Evolutionary conservation across 1,140 invertebrate genomes (phyloP).

Genomic region (Chlorops oryzae): DNA sequence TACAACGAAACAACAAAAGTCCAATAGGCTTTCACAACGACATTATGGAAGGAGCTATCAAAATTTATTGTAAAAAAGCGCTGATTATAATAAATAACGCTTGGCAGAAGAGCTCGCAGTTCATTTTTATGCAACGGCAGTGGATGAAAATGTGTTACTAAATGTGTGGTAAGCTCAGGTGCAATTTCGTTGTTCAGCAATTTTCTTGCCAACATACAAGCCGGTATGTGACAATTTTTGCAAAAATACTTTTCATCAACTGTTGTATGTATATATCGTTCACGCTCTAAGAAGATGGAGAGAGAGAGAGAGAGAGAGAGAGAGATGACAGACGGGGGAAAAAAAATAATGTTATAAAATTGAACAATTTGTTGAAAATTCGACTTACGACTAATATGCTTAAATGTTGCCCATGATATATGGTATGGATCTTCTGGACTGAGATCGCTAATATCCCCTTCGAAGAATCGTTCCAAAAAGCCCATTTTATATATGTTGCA

Average conservation of each 20-base stretch:
- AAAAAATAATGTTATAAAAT: background rate
- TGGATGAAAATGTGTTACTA: slow-evolving; percentile 41
- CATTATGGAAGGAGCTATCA: slow-evolving; percentile 37
- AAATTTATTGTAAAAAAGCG: slow-evolving; percentile 38
- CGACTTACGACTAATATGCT: slow-evolving; percentile 21
- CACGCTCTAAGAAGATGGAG: slow-evolving; percentile 20
- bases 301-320: no score
- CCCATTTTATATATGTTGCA: no score
- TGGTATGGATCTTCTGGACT: no score
- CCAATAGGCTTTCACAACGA: slow-evolving; percentile 46
- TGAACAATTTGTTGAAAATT: background rate
- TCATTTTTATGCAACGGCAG: slow-evolving; percentile 39
- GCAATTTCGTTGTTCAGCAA: slow-evolving; percentile 42
- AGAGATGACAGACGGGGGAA: no score
- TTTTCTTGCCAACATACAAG: slow-evolving; percentile 39
- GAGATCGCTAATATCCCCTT: no score
- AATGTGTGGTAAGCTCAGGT: slow-evolving; percentile 31
- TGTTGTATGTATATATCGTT: slow-evolving; percentile 34
- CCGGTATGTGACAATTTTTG: slow-evolving; percentile 33
- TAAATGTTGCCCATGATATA: slow-evolving; percentile 44
- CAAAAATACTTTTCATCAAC: slow-evolving; percentile 41
- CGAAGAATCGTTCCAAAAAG: no score
- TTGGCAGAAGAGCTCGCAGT: slow-evolving; percentile 37
- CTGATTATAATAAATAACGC: slow-evolving; percentile 43
- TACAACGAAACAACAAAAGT: slow-evolving; percentile 43